Percentiles rank a stretch among this genome's conserved stretches.
phyloP scores from a whole-genome alignment of 2,797 vertebrate species.

The Ataeniobius toweri region DNA sequence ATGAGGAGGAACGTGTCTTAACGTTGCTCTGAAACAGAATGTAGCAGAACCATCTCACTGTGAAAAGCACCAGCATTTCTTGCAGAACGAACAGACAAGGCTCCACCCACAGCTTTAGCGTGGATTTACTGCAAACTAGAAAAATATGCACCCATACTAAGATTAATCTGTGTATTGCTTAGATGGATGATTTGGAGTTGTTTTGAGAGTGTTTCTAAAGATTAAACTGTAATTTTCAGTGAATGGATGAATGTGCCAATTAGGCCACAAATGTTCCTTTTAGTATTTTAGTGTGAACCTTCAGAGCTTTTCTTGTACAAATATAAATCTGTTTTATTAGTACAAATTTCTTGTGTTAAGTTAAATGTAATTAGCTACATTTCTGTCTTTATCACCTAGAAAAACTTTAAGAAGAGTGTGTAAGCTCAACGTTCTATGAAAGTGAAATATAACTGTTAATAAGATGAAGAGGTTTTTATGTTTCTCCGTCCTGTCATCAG shows the following conservation, averaged over 20 bases:
- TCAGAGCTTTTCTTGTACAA: conserved; percentile 53
- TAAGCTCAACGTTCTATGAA: conserved; percentile 43
- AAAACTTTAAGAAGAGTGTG: conserved; percentile 49
- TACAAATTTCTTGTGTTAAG: conserved; percentile 46
- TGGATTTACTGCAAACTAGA: conserved; percentile 36
- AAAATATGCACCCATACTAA: conserved; percentile 35
- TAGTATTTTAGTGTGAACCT: conserved; percentile 44
- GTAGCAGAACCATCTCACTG: conserved; percentile 64
- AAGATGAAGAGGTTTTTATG: conserved; percentile 24
- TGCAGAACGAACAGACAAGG: conserved; percentile 20
- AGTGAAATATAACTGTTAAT: conserved; percentile 40
- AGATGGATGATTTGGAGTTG: not conserved
- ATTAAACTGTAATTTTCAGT: conserved; percentile 23
- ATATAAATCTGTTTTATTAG: conserved; percentile 45
- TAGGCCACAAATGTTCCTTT: conserved; percentile 40
- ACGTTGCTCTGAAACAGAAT: conserved; percentile 39
- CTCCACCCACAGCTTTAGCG: conserved; percentile 17
- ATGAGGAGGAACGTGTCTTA: conserved; percentile 23
- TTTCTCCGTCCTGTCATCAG: conserved; percentile 45
- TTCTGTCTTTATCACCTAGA: conserved; percentile 45
- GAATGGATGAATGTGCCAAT: conserved; percentile 50
- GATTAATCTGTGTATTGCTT: conserved; percentile 14
- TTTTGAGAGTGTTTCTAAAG: conserved; percentile 17
- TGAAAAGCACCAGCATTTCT: conserved; percentile 65
- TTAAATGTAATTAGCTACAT: conserved; percentile 72